Conservation (phyloP, 2,888 invertebrate genomes). For the Tinea pellionella region DNA sequence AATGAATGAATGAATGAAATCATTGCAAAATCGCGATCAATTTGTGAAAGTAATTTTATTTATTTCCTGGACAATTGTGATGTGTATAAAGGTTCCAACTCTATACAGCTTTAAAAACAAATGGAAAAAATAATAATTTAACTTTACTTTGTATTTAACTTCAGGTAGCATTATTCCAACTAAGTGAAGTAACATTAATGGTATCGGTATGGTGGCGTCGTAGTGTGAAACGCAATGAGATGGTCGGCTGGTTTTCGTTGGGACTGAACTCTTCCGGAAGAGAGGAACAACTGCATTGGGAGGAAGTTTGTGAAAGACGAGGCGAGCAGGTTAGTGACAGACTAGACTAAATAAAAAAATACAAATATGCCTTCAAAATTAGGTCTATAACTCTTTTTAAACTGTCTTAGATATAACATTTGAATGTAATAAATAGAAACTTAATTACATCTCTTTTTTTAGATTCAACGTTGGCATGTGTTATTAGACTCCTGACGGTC, state of each 20-base stretch:
- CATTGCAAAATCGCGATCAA: no score
- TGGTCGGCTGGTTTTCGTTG: conserved; percentile 97
- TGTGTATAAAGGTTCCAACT: no score
- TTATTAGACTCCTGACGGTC: conserved; percentile 80
- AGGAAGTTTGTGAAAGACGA: conserved; percentile 88
- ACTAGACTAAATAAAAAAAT: neutral
- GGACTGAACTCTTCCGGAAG: conserved; percentile 93
- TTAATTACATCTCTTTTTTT: no score
- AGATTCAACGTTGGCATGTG: conserved; percentile 95
- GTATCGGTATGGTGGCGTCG: conserved; percentile 93
- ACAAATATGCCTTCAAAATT: neutral
- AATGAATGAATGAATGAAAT: no score
- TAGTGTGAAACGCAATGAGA: conserved; percentile 93
- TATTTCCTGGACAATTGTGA: no score
- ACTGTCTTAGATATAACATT: no score
- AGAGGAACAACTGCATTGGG: conserved; percentile 93
- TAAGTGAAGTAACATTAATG: conserved; percentile 94
- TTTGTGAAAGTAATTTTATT: no score
- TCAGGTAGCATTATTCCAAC: conserved; percentile 93
- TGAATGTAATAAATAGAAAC: no score
- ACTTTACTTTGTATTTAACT: no score
- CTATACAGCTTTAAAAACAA: no score
- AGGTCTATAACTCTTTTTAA: no score
- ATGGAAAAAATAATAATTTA: no score
- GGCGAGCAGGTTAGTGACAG: conserved; percentile 78